A percentile compares a stretch with the other conserved stretches of the same genome.
These are phyloP conservation scores for Botia almorhae DNA, from an alignment of 2,797 vertebrate genomes.

Conservation along the genomic window DNA sequence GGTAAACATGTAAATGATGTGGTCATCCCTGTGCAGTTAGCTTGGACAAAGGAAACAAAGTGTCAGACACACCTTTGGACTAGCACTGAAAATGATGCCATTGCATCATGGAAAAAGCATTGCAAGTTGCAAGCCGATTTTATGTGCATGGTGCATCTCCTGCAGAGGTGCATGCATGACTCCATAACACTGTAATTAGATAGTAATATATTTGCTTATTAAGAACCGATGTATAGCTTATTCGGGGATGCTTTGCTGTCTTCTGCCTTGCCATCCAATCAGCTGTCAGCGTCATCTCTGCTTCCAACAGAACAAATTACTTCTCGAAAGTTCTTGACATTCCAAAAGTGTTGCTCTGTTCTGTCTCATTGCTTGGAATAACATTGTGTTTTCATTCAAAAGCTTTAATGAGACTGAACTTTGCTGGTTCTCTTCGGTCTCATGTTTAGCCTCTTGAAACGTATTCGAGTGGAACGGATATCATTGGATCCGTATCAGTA, in stretches of 20 bases:
- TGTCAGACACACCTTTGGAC: neutral
- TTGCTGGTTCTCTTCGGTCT: constrained; percentile 38
- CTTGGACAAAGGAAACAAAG: neutral
- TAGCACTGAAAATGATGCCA: neutral
- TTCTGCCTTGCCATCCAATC: constrained; percentile 48
- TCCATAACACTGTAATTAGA: no score
- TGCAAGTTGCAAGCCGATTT: no score
- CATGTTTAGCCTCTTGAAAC: constrained; percentile 66
- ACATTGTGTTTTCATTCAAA: constrained; percentile 56
- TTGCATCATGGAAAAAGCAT: neutral
- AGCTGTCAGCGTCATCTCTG: constrained; percentile 67
- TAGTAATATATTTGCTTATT: no score
- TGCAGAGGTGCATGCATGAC: no score
- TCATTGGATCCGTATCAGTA: constrained; percentile 64
- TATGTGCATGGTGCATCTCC: no score
- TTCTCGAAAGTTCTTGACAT: constrained; percentile 56
- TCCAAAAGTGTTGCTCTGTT: constrained; percentile 51
- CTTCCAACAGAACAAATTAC: constrained; percentile 58
- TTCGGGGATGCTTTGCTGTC: neutral
- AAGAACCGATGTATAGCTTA: no score
- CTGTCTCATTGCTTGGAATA: constrained; percentile 53
- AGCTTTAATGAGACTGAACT: constrained; percentile 29
- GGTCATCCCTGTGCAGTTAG: neutral
- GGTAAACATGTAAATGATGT: neutral
- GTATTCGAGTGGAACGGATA: constrained; percentile 65